Evolutionary conservation across 2,888 invertebrate species (phyloP).

Genomic region (Polia nebulosa): DNA sequence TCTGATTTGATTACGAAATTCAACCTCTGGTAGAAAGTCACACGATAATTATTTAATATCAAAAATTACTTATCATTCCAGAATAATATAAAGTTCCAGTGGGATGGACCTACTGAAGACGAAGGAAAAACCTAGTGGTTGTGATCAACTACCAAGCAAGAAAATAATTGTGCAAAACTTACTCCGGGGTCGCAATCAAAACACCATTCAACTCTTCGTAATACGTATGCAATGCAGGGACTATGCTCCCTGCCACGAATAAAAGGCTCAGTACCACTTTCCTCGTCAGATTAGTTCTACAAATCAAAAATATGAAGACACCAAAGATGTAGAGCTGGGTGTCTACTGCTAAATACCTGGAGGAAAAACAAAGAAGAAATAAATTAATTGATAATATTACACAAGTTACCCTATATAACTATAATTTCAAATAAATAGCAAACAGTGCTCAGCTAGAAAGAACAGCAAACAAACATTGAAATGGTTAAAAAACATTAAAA

Average conservation of each 20-base stretch:
- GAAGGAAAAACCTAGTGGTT: too few species aligned
- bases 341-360: slow-evolving; percentile 75
- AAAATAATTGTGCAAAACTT: slow-evolving; percentile 7
- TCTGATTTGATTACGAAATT: too few species aligned
- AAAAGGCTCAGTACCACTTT: slow-evolving; percentile 51
- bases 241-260: slow-evolving; percentile 55
- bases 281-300: slow-evolving; percentile 39
- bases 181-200: slow-evolving; percentile 39
- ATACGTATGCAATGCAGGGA: slow-evolving; percentile 51
- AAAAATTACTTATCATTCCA: too few species aligned
- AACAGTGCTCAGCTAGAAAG: not conserved
- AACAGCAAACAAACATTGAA: not conserved
- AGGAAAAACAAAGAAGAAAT: not conserved
- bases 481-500: not conserved
- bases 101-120: too few species aligned
- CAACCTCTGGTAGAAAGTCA: too few species aligned
- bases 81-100: not conserved
- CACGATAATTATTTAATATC: too few species aligned
- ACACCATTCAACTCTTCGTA: slow-evolving; percentile 48
- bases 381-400: too few species aligned
- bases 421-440: too few species aligned
- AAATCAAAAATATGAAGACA: slow-evolving; percentile 60
- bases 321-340: slow-evolving; percentile 71
- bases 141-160: too few species aligned
- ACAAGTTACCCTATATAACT: too few species aligned